Percentiles rank a stretch among this genome's conserved stretches.
Evolutionary conservation across 1,140 invertebrate species (phyloP).

Genomic region (Episyrphus balteatus): DNA sequence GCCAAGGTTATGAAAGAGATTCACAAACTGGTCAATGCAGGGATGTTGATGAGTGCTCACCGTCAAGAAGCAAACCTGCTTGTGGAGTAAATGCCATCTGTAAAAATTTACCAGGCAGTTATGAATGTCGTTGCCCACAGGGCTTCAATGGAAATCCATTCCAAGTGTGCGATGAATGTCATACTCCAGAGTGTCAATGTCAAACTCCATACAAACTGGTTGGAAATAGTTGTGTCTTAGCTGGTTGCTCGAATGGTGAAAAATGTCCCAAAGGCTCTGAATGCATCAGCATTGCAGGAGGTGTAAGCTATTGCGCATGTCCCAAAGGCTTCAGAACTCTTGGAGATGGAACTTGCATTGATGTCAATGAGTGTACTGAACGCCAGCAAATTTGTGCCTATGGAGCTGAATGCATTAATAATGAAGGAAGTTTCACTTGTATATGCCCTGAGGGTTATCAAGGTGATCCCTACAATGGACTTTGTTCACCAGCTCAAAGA

Average conservation of each 20-base stretch:
- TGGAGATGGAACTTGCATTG: slow-evolving; percentile 63
- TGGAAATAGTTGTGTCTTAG: slow-evolving; percentile 69
- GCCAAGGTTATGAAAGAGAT: slow-evolving; percentile 69
- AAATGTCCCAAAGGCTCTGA: slow-evolving; percentile 72
- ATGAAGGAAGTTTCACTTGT: slow-evolving; percentile 65
- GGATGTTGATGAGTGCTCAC: slow-evolving; percentile 81
- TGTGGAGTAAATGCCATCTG: slow-evolving; percentile 82
- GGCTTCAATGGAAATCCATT: slow-evolving; percentile 85
- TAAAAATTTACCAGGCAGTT: slow-evolving; percentile 87
- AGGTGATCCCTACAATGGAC: slow-evolving; percentile 51
- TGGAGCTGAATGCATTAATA: slow-evolving; percentile 75
- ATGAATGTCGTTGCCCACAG: slow-evolving; percentile 79
- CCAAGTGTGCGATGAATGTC: slow-evolving; percentile 72
- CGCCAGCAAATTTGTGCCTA: slow-evolving; percentile 65
- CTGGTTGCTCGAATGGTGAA: slow-evolving; percentile 64
- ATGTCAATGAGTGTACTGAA: slow-evolving; percentile 74
- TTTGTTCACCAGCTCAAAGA: slow-evolving; percentile 68
- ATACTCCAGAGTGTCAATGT: slow-evolving; percentile 71
- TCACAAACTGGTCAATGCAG: slow-evolving; percentile 59
- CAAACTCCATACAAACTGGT: slow-evolving; percentile 75
- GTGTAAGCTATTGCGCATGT: slow-evolving; percentile 80
- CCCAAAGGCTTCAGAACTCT: slow-evolving; percentile 66
- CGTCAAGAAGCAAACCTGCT: slow-evolving; percentile 54
- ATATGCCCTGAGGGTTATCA: slow-evolving; percentile 67
- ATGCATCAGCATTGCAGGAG: slow-evolving; percentile 78